Evolutionary conservation across 2,888 invertebrate species (phyloP).

Genomic region (Lasioglossum morio): DNA sequence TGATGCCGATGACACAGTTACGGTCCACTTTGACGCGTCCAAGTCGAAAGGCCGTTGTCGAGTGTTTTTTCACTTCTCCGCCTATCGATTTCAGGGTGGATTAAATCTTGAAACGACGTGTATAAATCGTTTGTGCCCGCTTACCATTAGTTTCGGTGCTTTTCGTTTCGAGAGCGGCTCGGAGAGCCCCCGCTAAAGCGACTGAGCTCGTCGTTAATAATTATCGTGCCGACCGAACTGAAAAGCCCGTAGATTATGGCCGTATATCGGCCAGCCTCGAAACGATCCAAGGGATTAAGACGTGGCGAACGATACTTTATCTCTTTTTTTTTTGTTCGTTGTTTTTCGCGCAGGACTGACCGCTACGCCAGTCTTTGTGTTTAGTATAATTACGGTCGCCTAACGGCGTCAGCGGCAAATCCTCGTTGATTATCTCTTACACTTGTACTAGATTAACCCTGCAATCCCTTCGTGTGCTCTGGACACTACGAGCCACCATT

Average conservation of each 20-base stretch:
- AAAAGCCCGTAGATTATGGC: constrained; percentile 63
- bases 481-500: background rate
- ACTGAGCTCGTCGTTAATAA: constrained; percentile 66
- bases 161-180: constrained; percentile 44
- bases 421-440: background rate
- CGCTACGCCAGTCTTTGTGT: background rate
- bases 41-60: background rate
- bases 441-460: background rate
- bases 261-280: constrained; percentile 46
- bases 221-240: constrained; percentile 60
- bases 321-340: constrained; percentile 15
- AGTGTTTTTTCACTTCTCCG: background rate
- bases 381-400: constrained; percentile 1
- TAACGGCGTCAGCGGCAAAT: background rate
- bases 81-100: constrained; percentile 21
- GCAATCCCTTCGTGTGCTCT: background rate
- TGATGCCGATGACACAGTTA: background rate
- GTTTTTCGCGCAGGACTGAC: background rate
- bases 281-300: constrained; percentile 62
- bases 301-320: constrained; percentile 49
- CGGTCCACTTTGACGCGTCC: background rate
- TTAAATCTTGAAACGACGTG: constrained; percentile 53
- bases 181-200: constrained; percentile 36
- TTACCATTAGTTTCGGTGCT: constrained; percentile 64
- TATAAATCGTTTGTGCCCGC: constrained; percentile 62